Evolutionary conservation across 2,113 vertebrate genomes (phyloP).

Genomic region (Butorides virescens): DNA sequence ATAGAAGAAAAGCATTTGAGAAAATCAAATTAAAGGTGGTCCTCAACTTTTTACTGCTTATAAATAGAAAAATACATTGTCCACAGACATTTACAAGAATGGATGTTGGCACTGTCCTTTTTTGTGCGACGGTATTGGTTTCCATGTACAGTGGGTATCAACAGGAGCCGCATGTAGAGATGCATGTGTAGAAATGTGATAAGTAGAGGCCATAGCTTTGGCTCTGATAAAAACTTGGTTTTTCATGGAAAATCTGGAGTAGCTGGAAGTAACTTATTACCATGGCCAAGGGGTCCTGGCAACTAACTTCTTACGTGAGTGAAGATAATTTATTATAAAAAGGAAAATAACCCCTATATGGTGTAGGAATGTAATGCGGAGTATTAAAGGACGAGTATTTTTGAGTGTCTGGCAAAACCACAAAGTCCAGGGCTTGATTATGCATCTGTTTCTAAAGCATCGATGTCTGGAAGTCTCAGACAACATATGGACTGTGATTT

Average conservation of each 20-base stretch:
- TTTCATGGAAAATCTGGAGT: not conserved
- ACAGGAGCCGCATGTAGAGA: not conserved
- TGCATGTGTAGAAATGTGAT: not conserved
- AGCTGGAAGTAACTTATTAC: not conserved
- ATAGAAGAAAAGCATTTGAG: not conserved
- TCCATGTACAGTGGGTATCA: not conserved
- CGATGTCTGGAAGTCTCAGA: not conserved
- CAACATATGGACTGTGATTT: fast-evolving
- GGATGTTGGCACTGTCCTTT: not conserved
- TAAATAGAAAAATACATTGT: not conserved
- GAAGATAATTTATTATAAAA: not conserved
- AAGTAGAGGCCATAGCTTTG: not conserved
- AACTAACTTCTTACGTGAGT: not conserved
- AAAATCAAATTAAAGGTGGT: not conserved
- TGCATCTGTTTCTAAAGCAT: not conserved
- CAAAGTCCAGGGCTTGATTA: not conserved
- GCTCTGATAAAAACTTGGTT: not conserved
- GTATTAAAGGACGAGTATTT: not conserved
- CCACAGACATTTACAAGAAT: not conserved
- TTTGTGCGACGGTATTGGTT: not conserved
- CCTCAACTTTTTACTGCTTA: not conserved
- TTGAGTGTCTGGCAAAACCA: not conserved
- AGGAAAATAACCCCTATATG: not conserved
- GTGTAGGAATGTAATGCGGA: not conserved
- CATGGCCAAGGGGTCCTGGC: fast-evolving